Conservation (phyloP, 2,113 vertebrate genomes). For the Rana temporaria region DNA sequence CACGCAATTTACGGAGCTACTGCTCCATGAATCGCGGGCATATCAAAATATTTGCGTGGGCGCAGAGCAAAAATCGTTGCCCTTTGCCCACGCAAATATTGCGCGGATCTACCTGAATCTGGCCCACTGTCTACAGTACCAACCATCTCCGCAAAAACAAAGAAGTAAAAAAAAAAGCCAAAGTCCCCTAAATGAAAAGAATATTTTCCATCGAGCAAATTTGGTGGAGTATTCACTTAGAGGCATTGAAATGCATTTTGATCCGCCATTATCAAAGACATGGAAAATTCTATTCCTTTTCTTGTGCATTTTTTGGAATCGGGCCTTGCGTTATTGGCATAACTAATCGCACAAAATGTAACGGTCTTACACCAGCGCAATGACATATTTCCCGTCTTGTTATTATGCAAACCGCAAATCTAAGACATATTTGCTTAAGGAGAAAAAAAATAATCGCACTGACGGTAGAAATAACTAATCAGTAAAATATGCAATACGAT, state of each 20-base stretch:
- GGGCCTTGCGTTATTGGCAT: constrained; percentile 20
- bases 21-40: too few species aligned
- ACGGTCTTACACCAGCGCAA: neutral
- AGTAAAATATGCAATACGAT: constrained; percentile 58
- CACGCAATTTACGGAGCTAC: too few species aligned
- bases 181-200: neutral
- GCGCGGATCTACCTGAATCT: too few species aligned
- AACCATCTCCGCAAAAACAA: neutral
- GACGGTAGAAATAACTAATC: constrained; percentile 60
- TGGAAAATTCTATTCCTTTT: constrained; percentile 7
- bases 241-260: constrained; percentile 31
- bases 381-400: constrained; percentile 28
- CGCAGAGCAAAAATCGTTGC: too few species aligned
- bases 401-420: constrained; percentile 12
- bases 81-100: too few species aligned
- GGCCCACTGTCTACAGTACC: neutral
- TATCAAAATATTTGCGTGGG: too few species aligned
- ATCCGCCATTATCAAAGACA: constrained; percentile 34
- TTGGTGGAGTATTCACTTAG: constrained; percentile 10
- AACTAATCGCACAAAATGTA: constrained; percentile 40
- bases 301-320: constrained; percentile 1
- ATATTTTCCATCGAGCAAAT: constrained; percentile 16
- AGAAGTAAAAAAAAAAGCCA: neutral
- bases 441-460: constrained; percentile 56
- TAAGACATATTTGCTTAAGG: constrained; percentile 40